Evolutionary conservation across 2,888 invertebrate species (phyloP), one percentile per base, ranked within the genome.

Genomic region (Sminthurides aquaticus): DNA sequence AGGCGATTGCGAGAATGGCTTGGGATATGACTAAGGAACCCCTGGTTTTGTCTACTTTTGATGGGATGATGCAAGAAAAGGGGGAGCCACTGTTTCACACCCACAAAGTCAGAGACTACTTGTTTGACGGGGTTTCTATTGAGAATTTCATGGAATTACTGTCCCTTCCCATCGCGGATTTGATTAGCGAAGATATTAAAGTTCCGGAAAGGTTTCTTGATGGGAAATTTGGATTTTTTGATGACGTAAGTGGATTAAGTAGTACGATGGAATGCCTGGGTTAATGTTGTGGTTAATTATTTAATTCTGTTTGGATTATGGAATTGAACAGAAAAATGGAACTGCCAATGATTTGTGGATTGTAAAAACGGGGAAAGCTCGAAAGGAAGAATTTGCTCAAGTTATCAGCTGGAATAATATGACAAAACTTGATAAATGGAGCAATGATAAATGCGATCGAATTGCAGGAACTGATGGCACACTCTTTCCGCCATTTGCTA

Each of bases 401-500:
- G 64, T 72, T 8, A 52, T 67, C 22, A 66, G 65, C 28, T 74
- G 65, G 49, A 74, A 74, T 60, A 70, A 69, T 8, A 60, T 29
- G 22, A 59, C 62, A 2, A 68, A 59, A 18, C 49, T 70, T 25
- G 65, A 67, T 20, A 63, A 52, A 15, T 74, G 74, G 74, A 66
- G 65, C 52, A 65, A 66, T 26, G 60, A 62, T 18, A 60, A 55
- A 11, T 74, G 74, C 56, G 65, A 71, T 59, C 57, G 62, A 43
- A 69, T 74, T 57, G 66, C 48, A 18, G 67, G 67, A 18, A 65
- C 67, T 1, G 94, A 95, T 76, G 89, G 91, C 0, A 91, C 92
- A 0, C 86, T 93, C 20, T 93, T 27, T 57, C 86, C 90, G 0
- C 91, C 93, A 0, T 87, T 88, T 74, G 76, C 87, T 57, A 82